Conservation (phyloP, 2,113 vertebrate genomes). For the Laticauda colubrina region DNA sequence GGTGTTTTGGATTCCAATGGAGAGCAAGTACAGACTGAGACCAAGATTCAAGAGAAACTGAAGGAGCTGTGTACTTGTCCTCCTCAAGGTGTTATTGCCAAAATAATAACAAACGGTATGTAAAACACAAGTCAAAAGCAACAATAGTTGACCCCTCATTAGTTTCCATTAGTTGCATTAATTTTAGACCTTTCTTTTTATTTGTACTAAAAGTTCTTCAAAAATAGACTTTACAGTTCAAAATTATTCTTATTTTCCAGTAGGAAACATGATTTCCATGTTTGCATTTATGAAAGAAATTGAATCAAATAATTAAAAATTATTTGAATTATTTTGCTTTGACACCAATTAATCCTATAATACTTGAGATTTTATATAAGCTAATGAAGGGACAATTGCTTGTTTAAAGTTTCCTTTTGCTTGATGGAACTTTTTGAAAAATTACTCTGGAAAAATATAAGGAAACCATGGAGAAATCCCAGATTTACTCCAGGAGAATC, state of each 20-base stretch:
- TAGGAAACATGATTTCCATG: background rate
- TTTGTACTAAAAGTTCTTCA: background rate
- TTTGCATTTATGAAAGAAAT: background rate
- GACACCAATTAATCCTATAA: background rate
- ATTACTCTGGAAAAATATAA: background rate
- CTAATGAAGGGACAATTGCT: background rate
- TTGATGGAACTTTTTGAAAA: background rate
- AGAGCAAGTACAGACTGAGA: conserved; percentile 39
- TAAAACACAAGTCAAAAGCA: background rate
- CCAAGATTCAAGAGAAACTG: conserved; percentile 63
- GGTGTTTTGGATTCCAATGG: conserved; percentile 26
- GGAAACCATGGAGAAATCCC: background rate
- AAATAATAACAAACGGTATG: conserved; percentile 82
- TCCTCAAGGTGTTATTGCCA: conserved; percentile 77
- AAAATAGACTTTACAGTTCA: background rate
- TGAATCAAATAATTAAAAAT: background rate
- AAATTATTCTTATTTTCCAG: background rate
- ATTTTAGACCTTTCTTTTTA: background rate
- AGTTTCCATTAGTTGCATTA: background rate
- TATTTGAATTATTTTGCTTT: background rate
- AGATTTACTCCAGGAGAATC: background rate
- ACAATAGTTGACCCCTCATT: background rate
- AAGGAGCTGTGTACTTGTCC: conserved; percentile 76
- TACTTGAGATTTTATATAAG: background rate
- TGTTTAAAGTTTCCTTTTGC: background rate